Base-by-base conservation (phyloP, 37 sponge, comb jelly and placozoan species). In the Sycon ciliatum region DNA sequence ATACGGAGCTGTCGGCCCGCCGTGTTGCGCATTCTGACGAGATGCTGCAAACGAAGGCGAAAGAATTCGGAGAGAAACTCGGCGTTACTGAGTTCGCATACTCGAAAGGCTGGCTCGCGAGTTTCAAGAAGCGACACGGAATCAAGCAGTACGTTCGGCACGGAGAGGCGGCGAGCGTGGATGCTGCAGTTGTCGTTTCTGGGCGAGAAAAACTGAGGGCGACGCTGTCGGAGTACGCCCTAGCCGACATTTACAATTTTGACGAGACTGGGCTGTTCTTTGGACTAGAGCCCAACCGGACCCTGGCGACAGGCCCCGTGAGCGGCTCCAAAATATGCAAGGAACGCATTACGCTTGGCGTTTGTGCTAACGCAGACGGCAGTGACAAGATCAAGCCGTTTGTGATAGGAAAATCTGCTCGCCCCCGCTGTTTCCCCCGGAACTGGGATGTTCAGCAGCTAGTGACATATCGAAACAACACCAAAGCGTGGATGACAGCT, bases 331-430 rank as follows among this genome's bases (percentile, higher is more conserved):
- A 20, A 56, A 57, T 36, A 34, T 57, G 73, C 26, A 72, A 58
- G 36, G 3, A 72, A 39, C 35, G 46, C 18, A 69, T 49, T 46
- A 36, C 71, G 3, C 6, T 69, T 69, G 71, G 40, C 22, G 32
- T 69, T 20, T 69, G 71, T 69, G 54, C 71, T 3, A 69, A 72
- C 52, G 73, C 73, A n/a, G 73, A 72, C 46, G 73, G 57, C 20
- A 29, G 56, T 2, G 36, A 72, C 31, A 72, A 72, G 29, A n/a
- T 72, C 32, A 55, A 57, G 58, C 73, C 73, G 34, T 72, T 72
- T 24, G 73, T 72, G 23, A 72, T 72, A 3, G 73, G 57, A 56
- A 72, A 56, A 46, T 13, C 73, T 30, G 57, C 73, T 3, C 36
- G 58, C 26, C 73, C 73, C n/a, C 56, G 73, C n/a, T 72, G 69